Base-by-base conservation (phyloP, 2,888 invertebrate species). In the Drosophila prostipennis region DNA sequence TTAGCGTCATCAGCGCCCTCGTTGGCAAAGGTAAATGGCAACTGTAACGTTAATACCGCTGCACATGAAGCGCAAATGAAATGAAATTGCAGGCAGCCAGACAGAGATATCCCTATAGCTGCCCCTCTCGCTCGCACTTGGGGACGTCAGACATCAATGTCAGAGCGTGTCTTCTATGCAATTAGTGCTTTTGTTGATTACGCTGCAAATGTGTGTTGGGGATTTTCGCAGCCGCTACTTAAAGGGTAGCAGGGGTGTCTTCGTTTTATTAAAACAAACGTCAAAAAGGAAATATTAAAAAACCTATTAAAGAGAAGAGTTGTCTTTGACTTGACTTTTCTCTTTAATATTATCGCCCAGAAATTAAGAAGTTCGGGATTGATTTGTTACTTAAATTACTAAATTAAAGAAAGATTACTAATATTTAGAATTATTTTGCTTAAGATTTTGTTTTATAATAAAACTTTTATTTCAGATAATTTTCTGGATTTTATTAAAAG, bases 181-280 rank as follows among this genome's bases (percentile, higher is more conserved):
- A 84, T 84, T 84, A 84, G 84, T 78, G 77, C 83, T 83, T 84
- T 88, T 88, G 84, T 88, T 84, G 84, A 84, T 84, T 88, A 84
- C 83, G 78, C 75, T 63, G 74, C 72, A 70, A 75, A 78, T 72
- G 67, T 48, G 57, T 51, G 53, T 49, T n/a, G 37, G 43, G 34
- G 51, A 37, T 53, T 61, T 52, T 71, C 49, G 45, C n/a, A 49
- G 26, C 29, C 8, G 23, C n/a, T 45, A 14, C 32, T 37, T 26
- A 26, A 11, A 34, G 48, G 46, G 52, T 60, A 61, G 40, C 32
- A 16, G 2, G 32, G 26, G 57, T 39, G 23, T 19, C n/a, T 14
- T 1, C 8, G 16, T 40, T 14, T 8, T n/a, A n/a, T n/a, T n/a
- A n/a, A n/a, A n/a, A n/a, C n/a, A n/a, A n/a, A n/a, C n/a, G n/a